phyloP scores from a whole-genome alignment of 2,888 invertebrate species.

The Lumbricus terrestris region DNA sequence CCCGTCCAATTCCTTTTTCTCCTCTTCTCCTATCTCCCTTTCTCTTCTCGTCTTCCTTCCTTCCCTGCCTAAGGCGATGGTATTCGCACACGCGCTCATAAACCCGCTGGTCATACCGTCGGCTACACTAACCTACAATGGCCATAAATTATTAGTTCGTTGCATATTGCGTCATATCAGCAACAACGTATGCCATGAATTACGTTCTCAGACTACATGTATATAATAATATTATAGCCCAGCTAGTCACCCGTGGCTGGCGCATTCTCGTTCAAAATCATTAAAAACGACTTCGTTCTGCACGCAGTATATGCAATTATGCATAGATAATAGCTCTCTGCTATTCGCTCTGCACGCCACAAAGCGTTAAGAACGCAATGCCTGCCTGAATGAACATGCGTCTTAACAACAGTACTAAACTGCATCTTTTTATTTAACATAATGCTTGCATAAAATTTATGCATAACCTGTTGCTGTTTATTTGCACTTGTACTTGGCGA shows the following conservation, averaged over 20 bases:
- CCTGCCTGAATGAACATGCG: not conserved
- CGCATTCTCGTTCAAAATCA: not conserved
- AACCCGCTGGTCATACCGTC: not conserved
- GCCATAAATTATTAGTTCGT: not conserved
- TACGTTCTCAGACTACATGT: not conserved
- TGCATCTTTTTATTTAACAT: too few relatives aligned
- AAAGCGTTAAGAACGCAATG: not conserved
- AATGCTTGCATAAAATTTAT: too few relatives aligned
- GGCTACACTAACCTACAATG: not conserved
- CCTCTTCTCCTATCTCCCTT: not conserved
- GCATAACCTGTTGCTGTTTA: too few relatives aligned
- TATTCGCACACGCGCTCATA: not conserved
- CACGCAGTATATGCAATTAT: too few relatives aligned
- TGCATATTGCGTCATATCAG: not conserved
- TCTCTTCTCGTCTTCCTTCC: not conserved
- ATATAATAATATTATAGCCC: too few relatives aligned
- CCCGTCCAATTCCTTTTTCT: not conserved
- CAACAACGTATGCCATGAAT: not conserved
- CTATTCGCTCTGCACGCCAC: not conserved
- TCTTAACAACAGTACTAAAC: not conserved
- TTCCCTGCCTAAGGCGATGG: not conserved
- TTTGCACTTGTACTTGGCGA: too few relatives aligned
- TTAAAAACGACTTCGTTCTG: not conserved
- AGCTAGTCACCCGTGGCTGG: not conserved
- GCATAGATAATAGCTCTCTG: not conserved